Percentiles rank a stretch among this genome's conserved stretches.
These are phyloP conservation scores for Melinopterus prodromus DNA, from an alignment of 2,888 invertebrate species.

Conservation along the genomic window DNA sequence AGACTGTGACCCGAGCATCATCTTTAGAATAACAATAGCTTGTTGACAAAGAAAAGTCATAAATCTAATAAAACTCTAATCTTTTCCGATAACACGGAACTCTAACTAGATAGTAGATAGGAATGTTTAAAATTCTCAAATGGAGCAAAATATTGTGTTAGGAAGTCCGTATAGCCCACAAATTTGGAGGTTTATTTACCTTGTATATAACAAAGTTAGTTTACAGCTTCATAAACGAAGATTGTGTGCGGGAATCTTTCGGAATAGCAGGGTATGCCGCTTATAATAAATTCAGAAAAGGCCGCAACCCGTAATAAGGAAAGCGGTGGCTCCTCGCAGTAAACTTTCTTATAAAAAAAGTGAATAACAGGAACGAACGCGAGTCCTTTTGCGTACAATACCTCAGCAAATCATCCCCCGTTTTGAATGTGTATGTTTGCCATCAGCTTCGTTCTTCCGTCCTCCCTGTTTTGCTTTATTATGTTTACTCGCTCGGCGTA, in stretches of 20 bases:
- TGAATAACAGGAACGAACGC: neutral
- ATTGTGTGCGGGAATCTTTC: neutral
- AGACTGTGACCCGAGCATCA: neutral
- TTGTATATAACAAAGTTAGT: neutral
- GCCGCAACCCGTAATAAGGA: neutral
- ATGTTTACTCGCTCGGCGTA: neutral
- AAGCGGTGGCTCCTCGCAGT: neutral
- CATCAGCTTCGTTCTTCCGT: neutral
- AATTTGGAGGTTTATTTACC: neutral
- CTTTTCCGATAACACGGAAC: too few species aligned
- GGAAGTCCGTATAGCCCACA: neutral
- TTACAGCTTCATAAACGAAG: neutral
- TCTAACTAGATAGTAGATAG: neutral
- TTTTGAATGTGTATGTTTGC: neutral
- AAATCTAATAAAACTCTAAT: too few species aligned
- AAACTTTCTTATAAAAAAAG: neutral
- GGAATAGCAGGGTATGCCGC: neutral
- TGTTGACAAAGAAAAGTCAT: too few species aligned
- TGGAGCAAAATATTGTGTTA: neutral
- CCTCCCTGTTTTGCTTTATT: neutral
- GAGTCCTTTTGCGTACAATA: neutral
- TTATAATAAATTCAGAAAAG: neutral
- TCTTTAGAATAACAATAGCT: too few species aligned
- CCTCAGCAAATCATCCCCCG: neutral
- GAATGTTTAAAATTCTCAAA: neutral